Evolutionary conservation across 2,797 vertebrate genomes (phyloP).

Genomic region (Rachycentron canadum): DNA sequence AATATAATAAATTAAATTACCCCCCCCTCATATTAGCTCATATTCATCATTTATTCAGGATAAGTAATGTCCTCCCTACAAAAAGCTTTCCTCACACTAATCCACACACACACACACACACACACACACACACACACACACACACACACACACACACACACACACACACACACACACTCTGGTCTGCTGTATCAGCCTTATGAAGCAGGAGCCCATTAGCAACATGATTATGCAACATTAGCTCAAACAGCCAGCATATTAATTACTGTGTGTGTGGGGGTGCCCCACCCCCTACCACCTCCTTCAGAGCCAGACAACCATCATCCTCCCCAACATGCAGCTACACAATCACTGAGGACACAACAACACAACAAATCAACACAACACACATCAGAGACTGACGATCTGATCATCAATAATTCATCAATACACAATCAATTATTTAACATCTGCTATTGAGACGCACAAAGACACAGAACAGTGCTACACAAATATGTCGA

Average conservation of each 20-base stretch:
- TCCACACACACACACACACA: not conserved
- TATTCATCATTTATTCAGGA: not conserved
- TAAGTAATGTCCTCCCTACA: not conserved
- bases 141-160: not conserved
- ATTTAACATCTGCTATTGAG: conserved; percentile 22
- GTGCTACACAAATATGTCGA: too few species aligned
- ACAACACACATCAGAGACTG: too few species aligned
- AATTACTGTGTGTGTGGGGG: too few species aligned
- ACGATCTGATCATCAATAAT: conserved; percentile 37
- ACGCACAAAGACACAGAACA: not conserved
- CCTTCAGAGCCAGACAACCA: too few species aligned
- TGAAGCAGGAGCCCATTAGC: conserved; percentile 24
- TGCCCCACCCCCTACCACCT: too few species aligned
- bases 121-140: not conserved
- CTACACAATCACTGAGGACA: too few species aligned
- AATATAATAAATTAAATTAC: too few species aligned
- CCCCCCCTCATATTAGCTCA: too few species aligned
- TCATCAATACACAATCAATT: conserved; percentile 32
- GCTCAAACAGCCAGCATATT: conserved; percentile 8
- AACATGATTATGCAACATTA: conserved; percentile 24
- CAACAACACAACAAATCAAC: too few species aligned
- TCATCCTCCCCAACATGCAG: too few species aligned
- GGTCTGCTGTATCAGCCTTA: not conserved
- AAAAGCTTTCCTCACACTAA: not conserved
- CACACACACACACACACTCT: not conserved